Base-by-base conservation (phyloP, 2,797 vertebrate species). In the Acanthurus lineatus region DNA sequence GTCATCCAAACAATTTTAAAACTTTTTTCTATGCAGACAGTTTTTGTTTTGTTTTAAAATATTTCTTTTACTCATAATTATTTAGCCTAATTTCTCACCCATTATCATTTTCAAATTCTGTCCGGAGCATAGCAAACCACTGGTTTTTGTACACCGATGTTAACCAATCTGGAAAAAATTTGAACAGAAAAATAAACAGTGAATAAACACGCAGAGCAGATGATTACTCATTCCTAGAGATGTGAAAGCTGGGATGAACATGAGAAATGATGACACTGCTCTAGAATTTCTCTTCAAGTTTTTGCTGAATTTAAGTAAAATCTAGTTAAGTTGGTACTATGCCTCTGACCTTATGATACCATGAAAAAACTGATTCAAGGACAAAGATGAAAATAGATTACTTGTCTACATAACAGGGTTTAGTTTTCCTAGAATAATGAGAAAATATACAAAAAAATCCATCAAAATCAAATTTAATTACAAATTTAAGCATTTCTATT, bases 111-210 rank as follows among this genome's bases (percentile, higher is more conserved):
- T 99, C 98, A 81, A 99, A 98, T 88, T 99, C 98, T 82, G 97
- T 97, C 68, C 98, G 95, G 19, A 99, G 96, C 98, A 99, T 98
- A 28, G 98, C 95, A 82, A 99, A 97, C 98, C 98, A 99, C 93
- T 99, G 98, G 89, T 96, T 97, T 88, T 99, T 99, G 92, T 99
- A 99, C 70, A 99, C 94, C 0, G 92, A 94, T 6, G 92, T 96
- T 44, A 99, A 92, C 98, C 98, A 99, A 56, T 96, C 98, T 99
- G 77, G 1, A 77, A 81, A 10, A 67, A 57, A 54, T 16, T 72
- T 48, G 1, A 40, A 59, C 57, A 4, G 44, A 69, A 25, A 52
- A 28, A 85, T 88, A 90, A 45, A n/a, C 7, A 64, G 20, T 32
- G 12, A 15, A 59, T 60, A 11, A 72, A 70, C 10, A 73, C 20